Evolutionary conservation across 2,797 vertebrate genomes (phyloP).

Genomic region (Steatocranus sp.): DNA sequence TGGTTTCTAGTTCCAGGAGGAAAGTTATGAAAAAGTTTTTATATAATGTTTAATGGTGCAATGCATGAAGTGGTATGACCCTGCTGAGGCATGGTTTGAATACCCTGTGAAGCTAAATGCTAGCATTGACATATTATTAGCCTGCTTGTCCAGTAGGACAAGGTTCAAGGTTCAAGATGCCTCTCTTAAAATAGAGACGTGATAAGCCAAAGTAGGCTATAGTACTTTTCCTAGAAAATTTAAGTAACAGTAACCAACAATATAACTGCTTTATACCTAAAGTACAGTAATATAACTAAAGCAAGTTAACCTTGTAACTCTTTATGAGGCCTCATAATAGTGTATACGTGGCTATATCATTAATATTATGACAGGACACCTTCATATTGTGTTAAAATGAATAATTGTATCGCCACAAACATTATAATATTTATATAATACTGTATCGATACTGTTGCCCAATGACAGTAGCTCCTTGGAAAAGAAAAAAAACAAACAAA

Average conservation of each 20-base stretch:
- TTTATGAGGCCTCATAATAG: background rate
- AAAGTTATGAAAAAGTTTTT: background rate
- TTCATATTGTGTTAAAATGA: background rate
- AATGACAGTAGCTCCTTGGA: background rate
- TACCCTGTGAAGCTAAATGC: background rate
- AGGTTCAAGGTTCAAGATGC: background rate
- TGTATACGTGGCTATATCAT: background rate
- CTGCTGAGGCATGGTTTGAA: background rate
- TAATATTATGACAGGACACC: background rate
- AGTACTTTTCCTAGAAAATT: background rate
- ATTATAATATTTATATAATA: background rate
- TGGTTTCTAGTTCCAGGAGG: background rate
- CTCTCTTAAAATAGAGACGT: background rate
- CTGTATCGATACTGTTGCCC: background rate
- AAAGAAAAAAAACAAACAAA: background rate
- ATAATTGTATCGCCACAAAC: background rate
- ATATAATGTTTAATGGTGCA: background rate
- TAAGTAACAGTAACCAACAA: rapidly evolving
- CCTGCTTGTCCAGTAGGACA: background rate
- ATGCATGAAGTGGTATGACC: background rate
- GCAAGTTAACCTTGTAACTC: background rate
- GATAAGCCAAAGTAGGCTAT: background rate
- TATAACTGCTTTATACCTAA: background rate
- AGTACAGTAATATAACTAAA: background rate
- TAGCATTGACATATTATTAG: background rate